phyloP scores from a whole-genome alignment of 2,113 vertebrate genomes.

The Calidris pygmaea region DNA sequence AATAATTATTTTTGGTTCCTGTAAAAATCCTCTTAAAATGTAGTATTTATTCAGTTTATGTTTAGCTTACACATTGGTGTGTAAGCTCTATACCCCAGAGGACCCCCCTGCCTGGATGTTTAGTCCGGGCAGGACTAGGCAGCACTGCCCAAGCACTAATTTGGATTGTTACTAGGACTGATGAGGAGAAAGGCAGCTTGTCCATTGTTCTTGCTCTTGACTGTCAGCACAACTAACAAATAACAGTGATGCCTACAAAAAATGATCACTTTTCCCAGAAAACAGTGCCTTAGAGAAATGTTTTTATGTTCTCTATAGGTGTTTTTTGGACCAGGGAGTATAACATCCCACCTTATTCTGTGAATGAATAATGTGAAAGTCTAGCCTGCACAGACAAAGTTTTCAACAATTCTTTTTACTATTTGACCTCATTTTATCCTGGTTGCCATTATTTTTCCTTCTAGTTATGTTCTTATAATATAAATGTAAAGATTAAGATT shows the following conservation, averaged over 20 bases:
- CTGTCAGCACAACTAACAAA: not conserved
- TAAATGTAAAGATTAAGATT: not conserved
- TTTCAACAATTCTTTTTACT: not conserved
- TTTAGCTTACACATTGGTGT: not conserved
- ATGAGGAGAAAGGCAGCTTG: not conserved
- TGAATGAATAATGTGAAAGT: not conserved
- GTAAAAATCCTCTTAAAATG: not conserved
- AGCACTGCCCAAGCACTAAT: not conserved
- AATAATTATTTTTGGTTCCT: not conserved
- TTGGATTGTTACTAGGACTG: not conserved
- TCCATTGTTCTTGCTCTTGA: not conserved
- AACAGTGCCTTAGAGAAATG: not conserved
- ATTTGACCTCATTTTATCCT: not conserved
- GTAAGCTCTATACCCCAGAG: accelerated
- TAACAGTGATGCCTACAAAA: not conserved
- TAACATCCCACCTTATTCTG: not conserved
- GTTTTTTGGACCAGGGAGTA: not conserved
- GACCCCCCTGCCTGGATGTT: accelerated
- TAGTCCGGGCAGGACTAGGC: not conserved
- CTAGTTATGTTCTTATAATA: not conserved
- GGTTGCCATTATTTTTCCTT: not conserved
- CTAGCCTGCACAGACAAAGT: not conserved
- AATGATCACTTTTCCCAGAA: not conserved
- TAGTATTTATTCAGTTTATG: not conserved
- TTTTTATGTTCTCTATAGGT: not conserved